A percentile compares a stretch with the other conserved stretches of the same genome.
Conservation (phyloP, 1,140 invertebrate genomes). For the Yoshiicerus persimilis region DNA sequence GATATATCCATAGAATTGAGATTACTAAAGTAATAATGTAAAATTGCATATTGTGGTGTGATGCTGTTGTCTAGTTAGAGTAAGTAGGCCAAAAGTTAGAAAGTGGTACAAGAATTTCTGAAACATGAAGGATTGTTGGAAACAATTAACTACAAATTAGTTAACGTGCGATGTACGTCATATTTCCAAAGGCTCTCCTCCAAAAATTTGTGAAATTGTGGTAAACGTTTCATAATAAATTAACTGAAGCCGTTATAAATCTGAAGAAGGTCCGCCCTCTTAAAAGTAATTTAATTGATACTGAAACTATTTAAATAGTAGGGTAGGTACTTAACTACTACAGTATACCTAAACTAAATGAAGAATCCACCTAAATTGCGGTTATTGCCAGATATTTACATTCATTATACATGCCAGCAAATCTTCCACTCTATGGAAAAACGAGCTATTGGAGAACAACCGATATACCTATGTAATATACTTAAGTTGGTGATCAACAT, state of each 20-base stretch:
- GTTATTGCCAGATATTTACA: not conserved
- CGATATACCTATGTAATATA: not conserved
- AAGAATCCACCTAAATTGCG: not conserved
- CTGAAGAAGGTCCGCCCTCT: conserved; percentile 2
- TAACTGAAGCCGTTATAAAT: not conserved
- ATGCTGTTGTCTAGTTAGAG: not conserved
- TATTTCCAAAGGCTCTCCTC: not conserved
- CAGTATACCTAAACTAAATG: not conserved
- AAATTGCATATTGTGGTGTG: conserved; percentile 9
- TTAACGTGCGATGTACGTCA: not conserved
- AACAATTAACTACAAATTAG: not conserved
- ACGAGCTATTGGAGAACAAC: conserved; percentile 11
- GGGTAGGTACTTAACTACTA: no score
- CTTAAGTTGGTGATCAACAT: not conserved
- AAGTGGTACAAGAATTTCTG: not conserved
- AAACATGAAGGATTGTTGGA: not conserved
- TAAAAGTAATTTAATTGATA: not conserved
- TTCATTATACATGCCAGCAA: not conserved
- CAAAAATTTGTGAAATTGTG: not conserved
- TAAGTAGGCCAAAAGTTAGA: not conserved
- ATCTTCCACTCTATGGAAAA: conserved; percentile 10
- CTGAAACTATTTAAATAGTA: not conserved
- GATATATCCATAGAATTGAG: not conserved
- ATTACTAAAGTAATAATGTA: not conserved
- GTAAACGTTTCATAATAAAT: not conserved